These are phyloP conservation scores for Keiferia lycopersicella DNA, from an alignment of 2,888 invertebrate species.

Conservation along the genomic window DNA sequence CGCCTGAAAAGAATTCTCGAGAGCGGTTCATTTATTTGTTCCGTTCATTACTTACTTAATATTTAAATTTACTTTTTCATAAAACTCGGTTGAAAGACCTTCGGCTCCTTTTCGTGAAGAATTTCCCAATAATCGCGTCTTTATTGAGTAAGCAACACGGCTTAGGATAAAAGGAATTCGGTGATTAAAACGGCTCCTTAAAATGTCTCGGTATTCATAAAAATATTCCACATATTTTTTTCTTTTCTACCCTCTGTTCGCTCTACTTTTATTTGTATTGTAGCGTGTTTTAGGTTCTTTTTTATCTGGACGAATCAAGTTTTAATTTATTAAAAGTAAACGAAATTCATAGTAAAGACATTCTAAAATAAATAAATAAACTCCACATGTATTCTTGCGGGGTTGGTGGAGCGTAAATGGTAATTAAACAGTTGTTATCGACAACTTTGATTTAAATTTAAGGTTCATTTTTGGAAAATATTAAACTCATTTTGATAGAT, in stretches of 20 bases:
- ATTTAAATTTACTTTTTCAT: constrained; percentile 55
- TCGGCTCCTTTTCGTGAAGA: constrained; percentile 47
- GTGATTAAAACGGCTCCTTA: constrained; percentile 50
- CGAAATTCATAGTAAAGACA: too few species aligned
- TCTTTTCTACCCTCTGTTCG: constrained; percentile 2
- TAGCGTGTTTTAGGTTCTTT: neutral
- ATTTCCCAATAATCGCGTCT: constrained; percentile 65
- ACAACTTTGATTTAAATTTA: too few species aligned
- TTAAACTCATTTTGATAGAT: too few species aligned
- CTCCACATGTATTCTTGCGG: too few species aligned
- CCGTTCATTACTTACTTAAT: constrained; percentile 64
- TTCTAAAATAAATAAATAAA: too few species aligned
- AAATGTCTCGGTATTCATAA: constrained; percentile 26
- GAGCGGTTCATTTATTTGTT: constrained; percentile 64
- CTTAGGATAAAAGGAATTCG: constrained; percentile 57
- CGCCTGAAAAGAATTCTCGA: constrained; percentile 56
- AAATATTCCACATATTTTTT: constrained; percentile 25
- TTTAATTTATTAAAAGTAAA: neutral
- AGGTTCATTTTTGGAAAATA: too few species aligned
- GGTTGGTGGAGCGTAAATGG: too few species aligned
- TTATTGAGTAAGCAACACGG: constrained; percentile 62
- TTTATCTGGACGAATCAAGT: neutral
- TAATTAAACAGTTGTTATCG: too few species aligned
- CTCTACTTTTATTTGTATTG: constrained; percentile 8
- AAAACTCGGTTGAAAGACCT: constrained; percentile 46